Conservation (phyloP, 2,797 vertebrate species). For the Heterohyrax brucei region DNA sequence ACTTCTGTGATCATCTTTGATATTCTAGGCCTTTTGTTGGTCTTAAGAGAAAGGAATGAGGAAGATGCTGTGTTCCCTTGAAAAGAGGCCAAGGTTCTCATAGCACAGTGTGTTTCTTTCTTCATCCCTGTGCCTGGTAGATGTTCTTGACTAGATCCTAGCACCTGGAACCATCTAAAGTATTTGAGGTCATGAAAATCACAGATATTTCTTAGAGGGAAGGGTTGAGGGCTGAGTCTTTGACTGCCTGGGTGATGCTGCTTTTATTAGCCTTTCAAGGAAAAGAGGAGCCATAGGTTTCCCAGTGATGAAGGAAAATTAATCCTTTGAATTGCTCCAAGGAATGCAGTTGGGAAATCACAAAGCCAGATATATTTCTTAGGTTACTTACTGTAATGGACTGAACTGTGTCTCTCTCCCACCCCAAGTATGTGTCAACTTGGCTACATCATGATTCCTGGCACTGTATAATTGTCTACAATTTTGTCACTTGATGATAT, state of each 20-base stretch:
- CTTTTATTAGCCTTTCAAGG: constrained; percentile 43
- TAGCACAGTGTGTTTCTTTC: background rate
- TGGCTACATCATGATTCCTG: too few species aligned
- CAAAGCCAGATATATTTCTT: constrained; percentile 38
- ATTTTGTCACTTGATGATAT: too few species aligned
- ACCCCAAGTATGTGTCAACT: too few species aligned
- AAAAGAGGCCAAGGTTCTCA: background rate
- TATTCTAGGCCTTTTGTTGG: background rate
- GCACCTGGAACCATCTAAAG: constrained; percentile 38
- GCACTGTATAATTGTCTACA: too few species aligned
- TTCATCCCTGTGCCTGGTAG: background rate
- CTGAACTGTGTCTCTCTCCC: too few species aligned
- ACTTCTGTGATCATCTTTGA: background rate
- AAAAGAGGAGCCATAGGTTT: constrained; percentile 51
- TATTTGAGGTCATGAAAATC: constrained; percentile 47
- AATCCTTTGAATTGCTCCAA: constrained; percentile 45
- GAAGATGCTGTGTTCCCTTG: background rate
- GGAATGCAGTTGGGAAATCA: constrained; percentile 54
- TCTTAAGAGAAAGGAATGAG: background rate
- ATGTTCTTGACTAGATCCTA: constrained; percentile 31
- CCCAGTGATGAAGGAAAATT: constrained; percentile 5
- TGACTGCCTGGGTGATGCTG: background rate
- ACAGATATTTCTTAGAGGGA: constrained; percentile 63
- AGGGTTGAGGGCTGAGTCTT: background rate
- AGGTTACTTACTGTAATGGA: background rate